Conservation (phyloP, 2,113 vertebrate species). For the Nematolebias whitei region DNA sequence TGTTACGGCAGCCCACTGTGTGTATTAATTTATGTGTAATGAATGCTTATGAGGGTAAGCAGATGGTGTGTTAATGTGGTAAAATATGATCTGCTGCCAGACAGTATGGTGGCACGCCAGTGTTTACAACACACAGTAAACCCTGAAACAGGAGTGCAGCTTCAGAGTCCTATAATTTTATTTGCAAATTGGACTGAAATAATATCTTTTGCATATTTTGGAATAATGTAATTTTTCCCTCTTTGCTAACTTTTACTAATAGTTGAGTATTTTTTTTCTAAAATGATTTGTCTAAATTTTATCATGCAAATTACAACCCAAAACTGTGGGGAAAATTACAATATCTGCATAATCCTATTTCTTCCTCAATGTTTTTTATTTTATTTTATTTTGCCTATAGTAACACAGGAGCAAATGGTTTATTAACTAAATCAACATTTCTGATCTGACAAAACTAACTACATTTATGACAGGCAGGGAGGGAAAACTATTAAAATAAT, state of each 20-base stretch:
- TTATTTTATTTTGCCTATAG: too few species aligned
- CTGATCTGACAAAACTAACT: too few species aligned
- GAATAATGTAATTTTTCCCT: not conserved
- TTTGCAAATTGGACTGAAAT: conserved; percentile 36
- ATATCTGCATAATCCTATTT: too few species aligned
- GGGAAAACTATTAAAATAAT: too few species aligned
- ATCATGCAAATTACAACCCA: too few species aligned
- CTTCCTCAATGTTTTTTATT: too few species aligned
- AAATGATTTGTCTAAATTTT: too few species aligned
- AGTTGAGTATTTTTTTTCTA: not conserved
- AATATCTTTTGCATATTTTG: not conserved
- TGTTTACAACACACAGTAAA: conserved; percentile 80
- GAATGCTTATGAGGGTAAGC: conserved; percentile 79
- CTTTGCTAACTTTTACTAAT: not conserved
- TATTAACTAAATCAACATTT: too few species aligned
- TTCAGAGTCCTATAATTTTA: conserved; percentile 40
- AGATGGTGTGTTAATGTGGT: conserved; percentile 84
- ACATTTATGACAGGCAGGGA: too few species aligned
- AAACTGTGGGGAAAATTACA: too few species aligned
- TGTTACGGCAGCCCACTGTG: conserved; percentile 50
- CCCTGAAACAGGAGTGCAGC: conserved; percentile 62
- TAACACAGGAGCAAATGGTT: too few species aligned
- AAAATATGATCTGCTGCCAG: conserved; percentile 81
- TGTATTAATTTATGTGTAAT: conserved; percentile 78
- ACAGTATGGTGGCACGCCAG: conserved; percentile 78